Evolutionary conservation across 2,113 vertebrate species (phyloP).

Genomic region (Pampusana beccarii): DNA sequence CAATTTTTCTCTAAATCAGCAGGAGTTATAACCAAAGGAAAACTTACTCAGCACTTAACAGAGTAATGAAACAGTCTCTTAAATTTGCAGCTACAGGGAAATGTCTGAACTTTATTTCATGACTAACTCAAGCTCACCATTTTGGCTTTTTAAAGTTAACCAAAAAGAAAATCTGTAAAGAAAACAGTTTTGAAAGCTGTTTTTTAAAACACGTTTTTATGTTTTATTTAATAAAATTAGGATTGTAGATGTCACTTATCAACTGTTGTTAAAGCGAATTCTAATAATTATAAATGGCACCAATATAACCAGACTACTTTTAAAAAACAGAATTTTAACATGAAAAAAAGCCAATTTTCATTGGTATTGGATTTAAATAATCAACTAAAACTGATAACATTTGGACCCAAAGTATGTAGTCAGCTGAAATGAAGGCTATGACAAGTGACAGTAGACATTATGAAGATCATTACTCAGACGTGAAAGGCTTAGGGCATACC

Average conservation of each 20-base stretch:
- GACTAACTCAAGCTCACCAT: not conserved
- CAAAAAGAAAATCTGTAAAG: not conserved
- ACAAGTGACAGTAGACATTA: not conserved
- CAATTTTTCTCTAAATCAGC: not conserved
- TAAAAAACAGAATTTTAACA: not conserved
- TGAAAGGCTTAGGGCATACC: not conserved
- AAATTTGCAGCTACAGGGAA: not conserved
- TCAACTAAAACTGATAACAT: not conserved
- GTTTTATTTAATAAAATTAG: not conserved
- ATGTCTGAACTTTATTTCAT: slow-evolving; percentile 15
- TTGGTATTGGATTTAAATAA: not conserved
- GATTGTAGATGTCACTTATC: not conserved
- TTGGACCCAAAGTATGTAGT: not conserved
- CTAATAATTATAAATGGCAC: not conserved
- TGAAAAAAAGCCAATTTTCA: not conserved
- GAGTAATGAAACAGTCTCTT: not conserved
- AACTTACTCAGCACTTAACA: slow-evolving; percentile 2
- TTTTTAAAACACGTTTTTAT: not conserved
- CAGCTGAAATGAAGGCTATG: not conserved
- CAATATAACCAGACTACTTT: not conserved
- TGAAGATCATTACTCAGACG: not conserved
- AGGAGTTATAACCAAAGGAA: not conserved
- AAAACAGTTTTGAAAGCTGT: not conserved
- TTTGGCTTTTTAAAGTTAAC: not conserved
- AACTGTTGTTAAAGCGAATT: not conserved